Base-by-base conservation (phyloP, 2,888 invertebrate genomes). In the Leptinotarsa peninsularis region DNA sequence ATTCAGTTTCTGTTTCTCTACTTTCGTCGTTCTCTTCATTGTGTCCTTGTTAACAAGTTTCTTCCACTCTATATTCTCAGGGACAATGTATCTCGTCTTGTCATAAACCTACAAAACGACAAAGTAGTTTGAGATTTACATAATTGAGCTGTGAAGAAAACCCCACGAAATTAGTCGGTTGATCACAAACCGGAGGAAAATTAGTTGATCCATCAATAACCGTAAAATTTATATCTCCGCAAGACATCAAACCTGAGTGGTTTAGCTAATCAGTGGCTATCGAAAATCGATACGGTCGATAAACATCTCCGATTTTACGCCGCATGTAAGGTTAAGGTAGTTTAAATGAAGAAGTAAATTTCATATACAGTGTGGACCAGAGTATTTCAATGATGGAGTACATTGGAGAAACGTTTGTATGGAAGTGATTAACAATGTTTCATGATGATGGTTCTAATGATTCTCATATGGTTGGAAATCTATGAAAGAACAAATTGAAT, bases 221-320 rank as follows among this genome's bases (percentile, higher is more conserved):
- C 58, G 58, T 58, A 58, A 58, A 58, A 58, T 58, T 58, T 58
- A 58, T 58, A 58, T 23, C 14, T 23, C 13, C 23, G 21, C 23
- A 23, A 58, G 21, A 58, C 14, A 27, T 63, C n/a, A 43, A 63
- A 33, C 63, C 43, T 43, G 63, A 63, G 63, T 63, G 63, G 63
- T 63, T 63, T n/a, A 33, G 63, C 33, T 63, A 63, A 63, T 63
- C 63, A 63, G 58, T 21, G 58, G 21, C 58, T 21, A 58, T 58
- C 21, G 23, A 23, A 58, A 58, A 58, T 58, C 58, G 15, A 58
- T 58, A 15, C 27, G 63, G 27, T 10, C n/a, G 15, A 63, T 63
- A 63, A 63, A 63, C 27, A 27, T 63, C 10, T 43, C 17, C 63
- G 33, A 43, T 63, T 63, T 63, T 33, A 43, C 63, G 43, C 14